A percentile compares a stretch with the other conserved stretches of the same genome.
Conservation (phyloP, 2,113 vertebrate genomes). For the Lanius collurio region DNA sequence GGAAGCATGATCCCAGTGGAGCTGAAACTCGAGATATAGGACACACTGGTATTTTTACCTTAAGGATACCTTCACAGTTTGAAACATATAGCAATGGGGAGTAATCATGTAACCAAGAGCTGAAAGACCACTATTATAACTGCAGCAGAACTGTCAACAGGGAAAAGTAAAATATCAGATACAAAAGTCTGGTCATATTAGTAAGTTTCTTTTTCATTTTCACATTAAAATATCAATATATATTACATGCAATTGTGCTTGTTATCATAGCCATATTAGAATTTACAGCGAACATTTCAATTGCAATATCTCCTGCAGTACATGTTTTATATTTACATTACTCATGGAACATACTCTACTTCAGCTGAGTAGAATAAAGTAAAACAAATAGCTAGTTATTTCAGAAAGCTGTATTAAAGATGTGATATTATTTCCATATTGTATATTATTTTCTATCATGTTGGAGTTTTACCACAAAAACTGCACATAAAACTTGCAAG, state of each 20-base stretch:
- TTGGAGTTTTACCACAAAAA: background rate
- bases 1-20: background rate
- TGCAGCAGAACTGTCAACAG: background rate
- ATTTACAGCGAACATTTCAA: background rate
- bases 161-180: background rate
- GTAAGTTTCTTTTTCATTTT: background rate
- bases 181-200: background rate
- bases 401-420: background rate
- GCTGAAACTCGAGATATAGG: background rate
- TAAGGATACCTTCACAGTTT: background rate
- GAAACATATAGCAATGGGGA: background rate
- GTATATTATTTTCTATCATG: background rate
- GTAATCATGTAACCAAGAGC: background rate
- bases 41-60: background rate
- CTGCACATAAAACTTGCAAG: background rate
- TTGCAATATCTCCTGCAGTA: background rate
- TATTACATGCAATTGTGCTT: background rate
- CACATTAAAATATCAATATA: background rate
- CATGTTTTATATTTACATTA: background rate
- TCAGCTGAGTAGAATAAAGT: background rate
- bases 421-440: background rate
- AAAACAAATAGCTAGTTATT: background rate
- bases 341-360: background rate
- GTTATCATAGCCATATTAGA: background rate
- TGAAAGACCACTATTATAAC: background rate